phyloP scores from a whole-genome alignment of 1,140 invertebrate species.

The Aphidius ervi region DNA sequence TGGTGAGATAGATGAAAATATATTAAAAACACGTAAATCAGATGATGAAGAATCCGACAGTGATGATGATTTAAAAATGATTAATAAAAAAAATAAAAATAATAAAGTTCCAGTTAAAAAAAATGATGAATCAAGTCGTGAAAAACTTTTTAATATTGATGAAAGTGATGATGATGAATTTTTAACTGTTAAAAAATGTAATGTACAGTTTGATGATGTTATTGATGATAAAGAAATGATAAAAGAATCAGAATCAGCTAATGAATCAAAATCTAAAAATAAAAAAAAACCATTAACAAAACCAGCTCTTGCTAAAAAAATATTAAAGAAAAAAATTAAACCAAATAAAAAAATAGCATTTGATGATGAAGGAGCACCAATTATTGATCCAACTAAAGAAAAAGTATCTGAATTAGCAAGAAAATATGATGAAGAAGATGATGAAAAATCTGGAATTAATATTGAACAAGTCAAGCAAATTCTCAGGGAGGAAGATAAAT shows the following conservation, averaged over 20 bases:
- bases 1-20: slow-evolving; percentile 26
- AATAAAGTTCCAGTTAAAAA: background rate
- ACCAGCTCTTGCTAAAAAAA: slow-evolving; percentile 77
- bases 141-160: slow-evolving; percentile 30
- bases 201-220: slow-evolving; percentile 53
- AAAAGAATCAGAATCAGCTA: slow-evolving; percentile 2
- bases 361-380: slow-evolving; percentile 22
- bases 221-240: slow-evolving; percentile 25
- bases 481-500: slow-evolving; percentile 77
- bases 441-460: slow-evolving; percentile 66
- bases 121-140: background rate
- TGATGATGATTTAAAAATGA: slow-evolving; percentile 5
- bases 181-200: slow-evolving; percentile 61
- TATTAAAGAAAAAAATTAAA: slow-evolving; percentile 82
- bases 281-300: slow-evolving; percentile 78
- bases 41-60: slow-evolving; percentile 11
- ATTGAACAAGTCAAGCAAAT: slow-evolving; percentile 74
- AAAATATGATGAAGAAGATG: slow-evolving; percentile 59
- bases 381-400: slow-evolving; percentile 38
- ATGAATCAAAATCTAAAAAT: slow-evolving; percentile 39
- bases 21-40: slow-evolving; percentile 26
- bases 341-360: slow-evolving; percentile 70
- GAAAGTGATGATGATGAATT: slow-evolving; percentile 60
- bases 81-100: slow-evolving; percentile 13
- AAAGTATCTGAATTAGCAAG: slow-evolving; percentile 37